Evolutionary conservation across 1,140 invertebrate species (phyloP).

Genomic region (Melipona quadrifasciata): DNA sequence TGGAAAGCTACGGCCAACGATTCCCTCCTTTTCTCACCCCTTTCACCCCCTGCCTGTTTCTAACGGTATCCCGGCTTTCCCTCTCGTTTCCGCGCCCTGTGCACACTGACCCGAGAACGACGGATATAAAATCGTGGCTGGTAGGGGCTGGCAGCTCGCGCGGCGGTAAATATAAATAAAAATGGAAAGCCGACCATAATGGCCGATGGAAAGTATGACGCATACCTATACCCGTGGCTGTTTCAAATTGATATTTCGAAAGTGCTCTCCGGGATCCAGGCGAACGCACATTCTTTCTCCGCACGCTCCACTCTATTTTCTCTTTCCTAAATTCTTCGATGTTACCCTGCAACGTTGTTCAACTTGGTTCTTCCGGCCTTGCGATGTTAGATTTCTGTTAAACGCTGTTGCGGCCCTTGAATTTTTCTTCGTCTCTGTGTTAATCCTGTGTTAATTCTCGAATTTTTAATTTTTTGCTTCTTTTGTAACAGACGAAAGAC

Average conservation of each 20-base stretch:
- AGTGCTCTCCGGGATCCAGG: conserved; percentile 37
- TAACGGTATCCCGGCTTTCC: background rate
- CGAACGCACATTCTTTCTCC: conserved; percentile 48
- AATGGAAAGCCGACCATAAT: conserved; percentile 79
- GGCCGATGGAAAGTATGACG: conserved; percentile 75
- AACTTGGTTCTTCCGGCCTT: conserved; percentile 21
- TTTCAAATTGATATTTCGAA: conserved; percentile 78
- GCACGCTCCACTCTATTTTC: background rate
- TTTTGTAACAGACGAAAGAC: conserved; percentile 34
- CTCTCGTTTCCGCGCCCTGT: conserved; percentile 29
- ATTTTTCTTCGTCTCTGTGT: background rate
- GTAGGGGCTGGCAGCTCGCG: background rate
- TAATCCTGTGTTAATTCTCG: background rate
- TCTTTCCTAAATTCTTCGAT: no score
- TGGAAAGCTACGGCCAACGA: background rate
- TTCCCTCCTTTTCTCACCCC: background rate
- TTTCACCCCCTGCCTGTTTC: background rate
- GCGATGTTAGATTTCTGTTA: background rate
- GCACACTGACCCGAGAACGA: conserved; percentile 48
- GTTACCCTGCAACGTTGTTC: background rate
- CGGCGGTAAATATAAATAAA: conserved; percentile 76
- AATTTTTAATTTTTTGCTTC: background rate
- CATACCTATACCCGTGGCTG: conserved; percentile 71
- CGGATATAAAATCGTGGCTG: conserved; percentile 54
- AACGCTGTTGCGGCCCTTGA: background rate